These are phyloP conservation scores for Patella pellucida DNA, from an alignment of 2,888 invertebrate genomes.

Conservation along the genomic window DNA sequence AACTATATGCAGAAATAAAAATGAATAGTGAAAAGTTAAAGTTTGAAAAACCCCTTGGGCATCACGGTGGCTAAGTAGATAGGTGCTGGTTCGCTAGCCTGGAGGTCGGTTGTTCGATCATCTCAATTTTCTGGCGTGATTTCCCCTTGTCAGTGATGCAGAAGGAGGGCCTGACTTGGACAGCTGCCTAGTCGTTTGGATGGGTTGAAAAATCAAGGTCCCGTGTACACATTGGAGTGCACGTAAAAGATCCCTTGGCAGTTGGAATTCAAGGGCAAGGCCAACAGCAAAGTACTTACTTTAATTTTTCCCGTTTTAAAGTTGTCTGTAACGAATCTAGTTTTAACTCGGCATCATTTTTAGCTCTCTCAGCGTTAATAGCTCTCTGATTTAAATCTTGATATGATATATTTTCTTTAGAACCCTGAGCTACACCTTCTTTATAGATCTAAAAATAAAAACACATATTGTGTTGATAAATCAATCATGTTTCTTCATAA, in stretches of 20 bases:
- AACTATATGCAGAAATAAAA: constrained; percentile 36
- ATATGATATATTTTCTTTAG: constrained; percentile 53
- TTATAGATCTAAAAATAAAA: constrained; percentile 51
- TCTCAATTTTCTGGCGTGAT: no score
- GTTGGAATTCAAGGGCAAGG: no score
- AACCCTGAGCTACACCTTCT: constrained; percentile 52
- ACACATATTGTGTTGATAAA: not conserved
- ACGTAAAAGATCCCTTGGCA: no score
- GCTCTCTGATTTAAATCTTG: constrained; percentile 61
- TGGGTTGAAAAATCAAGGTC: no score
- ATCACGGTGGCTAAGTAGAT: no score
- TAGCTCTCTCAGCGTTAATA: constrained; percentile 58
- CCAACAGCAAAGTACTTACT: constrained; percentile 37
- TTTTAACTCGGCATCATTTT: constrained; percentile 60
- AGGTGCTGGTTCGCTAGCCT: no score
- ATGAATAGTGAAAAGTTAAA: not conserved
- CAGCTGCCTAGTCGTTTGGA: no score
- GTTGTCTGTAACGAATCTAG: constrained; percentile 51
- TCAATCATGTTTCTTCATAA: not conserved
- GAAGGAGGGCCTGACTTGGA: no score
- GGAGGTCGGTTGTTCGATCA: no score
- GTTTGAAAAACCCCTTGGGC: no score
- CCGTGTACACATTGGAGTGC: no score
- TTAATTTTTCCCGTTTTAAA: constrained; percentile 51
- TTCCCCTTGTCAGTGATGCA: no score